Evolutionary conservation across 64 coral and sea anemone species (phyloP).

Genomic region (Acropora tenuis): DNA sequence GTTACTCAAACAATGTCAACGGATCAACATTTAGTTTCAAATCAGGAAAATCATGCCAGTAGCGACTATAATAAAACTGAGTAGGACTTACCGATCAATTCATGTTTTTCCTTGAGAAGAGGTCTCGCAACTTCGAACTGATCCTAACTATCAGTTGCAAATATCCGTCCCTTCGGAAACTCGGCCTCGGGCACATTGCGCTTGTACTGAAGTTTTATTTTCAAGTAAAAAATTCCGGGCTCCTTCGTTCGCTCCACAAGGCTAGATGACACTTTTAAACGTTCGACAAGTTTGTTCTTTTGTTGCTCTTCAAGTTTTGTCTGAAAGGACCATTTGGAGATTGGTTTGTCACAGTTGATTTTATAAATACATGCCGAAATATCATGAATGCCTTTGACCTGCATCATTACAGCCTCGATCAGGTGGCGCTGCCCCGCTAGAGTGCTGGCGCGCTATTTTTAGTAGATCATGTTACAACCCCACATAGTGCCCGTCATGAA

Average conservation of each 20-base stretch:
- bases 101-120: conserved; percentile 61
- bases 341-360: too few relatives aligned
- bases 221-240: too few relatives aligned
- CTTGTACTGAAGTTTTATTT: conserved; percentile 16
- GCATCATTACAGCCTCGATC: not conserved
- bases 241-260: too few relatives aligned
- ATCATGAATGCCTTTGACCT: too few relatives aligned
- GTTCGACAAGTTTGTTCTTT: not conserved
- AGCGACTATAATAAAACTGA: conserved; percentile 26
- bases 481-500: conserved; percentile 24
- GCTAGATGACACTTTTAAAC: not conserved
- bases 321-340: too few relatives aligned
- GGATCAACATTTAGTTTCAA: conserved; percentile 8
- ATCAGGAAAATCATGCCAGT: conserved; percentile 10
- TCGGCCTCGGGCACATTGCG: conserved; percentile 34
- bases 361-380: too few relatives aligned
- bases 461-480: conserved; percentile 16
- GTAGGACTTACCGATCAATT: conserved; percentile 54
- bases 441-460: conserved; percentile 9
- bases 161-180: conserved; percentile 52
- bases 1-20: conserved; percentile 9
- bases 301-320: too few relatives aligned
- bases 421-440: not conserved
- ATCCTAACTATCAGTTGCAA: conserved; percentile 44
- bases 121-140: conserved; percentile 63